phyloP scores from a whole-genome alignment of 1,140 invertebrate species.

The Cataglyphis hispanica region DNA sequence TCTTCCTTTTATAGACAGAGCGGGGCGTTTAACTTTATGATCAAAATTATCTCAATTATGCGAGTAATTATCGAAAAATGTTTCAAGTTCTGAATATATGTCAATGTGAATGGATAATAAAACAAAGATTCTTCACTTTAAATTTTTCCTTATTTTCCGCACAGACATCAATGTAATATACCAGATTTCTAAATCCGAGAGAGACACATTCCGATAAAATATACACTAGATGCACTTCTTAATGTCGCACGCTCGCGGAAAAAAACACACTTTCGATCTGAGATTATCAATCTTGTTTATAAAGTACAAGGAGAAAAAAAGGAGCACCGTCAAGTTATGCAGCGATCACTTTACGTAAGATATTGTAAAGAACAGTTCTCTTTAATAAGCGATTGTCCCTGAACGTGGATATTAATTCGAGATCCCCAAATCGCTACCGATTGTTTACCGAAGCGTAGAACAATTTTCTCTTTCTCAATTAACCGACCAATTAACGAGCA shows the following conservation, averaged over 20 bases:
- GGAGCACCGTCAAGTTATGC: neutral
- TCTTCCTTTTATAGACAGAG: too few species aligned
- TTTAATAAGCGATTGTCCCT: slow-evolving; percentile 12
- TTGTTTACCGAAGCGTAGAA: neutral
- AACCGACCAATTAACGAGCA: slow-evolving; percentile 21
- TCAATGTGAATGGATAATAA: too few species aligned
- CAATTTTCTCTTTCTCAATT: slow-evolving; percentile 30
- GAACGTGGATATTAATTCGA: slow-evolving; percentile 8
- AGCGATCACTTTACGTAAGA: neutral
- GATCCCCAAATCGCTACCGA: neutral
- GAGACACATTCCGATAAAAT: too few species aligned
- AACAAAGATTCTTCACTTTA: too few species aligned
- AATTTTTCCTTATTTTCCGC: too few species aligned
- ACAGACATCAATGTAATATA: neutral
- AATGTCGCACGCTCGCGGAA: neutral
- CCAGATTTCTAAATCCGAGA: neutral
- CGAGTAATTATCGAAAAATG: too few species aligned
- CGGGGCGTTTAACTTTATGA: too few species aligned
- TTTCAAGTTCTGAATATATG: too few species aligned
- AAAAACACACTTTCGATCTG: neutral
- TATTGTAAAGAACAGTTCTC: neutral
- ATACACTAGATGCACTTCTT: too few species aligned
- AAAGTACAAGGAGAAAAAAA: neutral
- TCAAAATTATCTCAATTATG: too few species aligned
- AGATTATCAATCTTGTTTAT: neutral